A percentile compares a stretch with the other conserved stretches of the same genome.
Conservation (phyloP, 2,113 vertebrate species). For the Vulpes ferrilata region DNA sequence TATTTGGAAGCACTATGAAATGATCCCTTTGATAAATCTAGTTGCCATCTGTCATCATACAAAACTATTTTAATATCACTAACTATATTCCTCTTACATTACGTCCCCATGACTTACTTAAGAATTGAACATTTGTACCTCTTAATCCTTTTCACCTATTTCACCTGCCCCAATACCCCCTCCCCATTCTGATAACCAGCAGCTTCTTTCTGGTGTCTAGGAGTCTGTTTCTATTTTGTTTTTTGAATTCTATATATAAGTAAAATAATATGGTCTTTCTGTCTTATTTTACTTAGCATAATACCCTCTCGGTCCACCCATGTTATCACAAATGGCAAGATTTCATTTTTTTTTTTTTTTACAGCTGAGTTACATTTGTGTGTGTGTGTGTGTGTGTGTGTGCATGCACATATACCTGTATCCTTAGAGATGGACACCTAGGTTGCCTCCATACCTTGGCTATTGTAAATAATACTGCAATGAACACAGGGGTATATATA, state of each 20-base stretch:
- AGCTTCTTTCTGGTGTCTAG: background rate
- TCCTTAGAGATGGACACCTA: background rate
- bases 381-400: too few species aligned
- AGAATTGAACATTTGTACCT: background rate
- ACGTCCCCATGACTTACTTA: background rate
- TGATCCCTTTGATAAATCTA: background rate
- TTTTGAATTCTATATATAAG: background rate
- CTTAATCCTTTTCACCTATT: background rate
- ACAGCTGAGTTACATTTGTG: background rate
- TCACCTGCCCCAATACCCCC: background rate
- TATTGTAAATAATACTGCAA: background rate
- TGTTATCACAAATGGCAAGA: background rate
- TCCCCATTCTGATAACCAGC: background rate
- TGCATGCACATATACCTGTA: background rate
- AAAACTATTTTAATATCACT: background rate
- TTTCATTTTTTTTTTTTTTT: background rate
- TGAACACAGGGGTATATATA: background rate
- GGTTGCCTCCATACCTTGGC: background rate
- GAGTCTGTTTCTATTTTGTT: background rate
- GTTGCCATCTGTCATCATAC: background rate
- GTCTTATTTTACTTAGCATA: background rate
- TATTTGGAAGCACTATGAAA: background rate
- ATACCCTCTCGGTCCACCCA: background rate
- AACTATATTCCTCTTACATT: background rate
- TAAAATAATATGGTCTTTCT: background rate